A percentile compares a stretch with the other conserved stretches of the same genome.
Evolutionary conservation across 53 echinoderm and acorn worm genomes (phyloP).

Genomic region (Crossaster papposus): DNA sequence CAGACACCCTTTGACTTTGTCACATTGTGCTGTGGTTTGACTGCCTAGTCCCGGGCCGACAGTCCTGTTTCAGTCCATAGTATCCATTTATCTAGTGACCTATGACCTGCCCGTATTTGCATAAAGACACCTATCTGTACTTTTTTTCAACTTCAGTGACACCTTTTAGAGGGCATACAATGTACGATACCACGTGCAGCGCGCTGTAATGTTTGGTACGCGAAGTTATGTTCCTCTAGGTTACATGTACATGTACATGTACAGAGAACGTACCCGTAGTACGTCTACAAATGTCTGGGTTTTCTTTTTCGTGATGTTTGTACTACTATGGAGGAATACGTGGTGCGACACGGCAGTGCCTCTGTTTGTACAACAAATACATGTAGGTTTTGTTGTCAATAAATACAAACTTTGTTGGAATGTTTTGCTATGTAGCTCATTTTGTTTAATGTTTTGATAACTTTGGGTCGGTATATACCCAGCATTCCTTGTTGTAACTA

Average conservation of each 20-base stretch:
- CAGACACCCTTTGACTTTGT: background rate
- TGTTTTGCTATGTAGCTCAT: too few species aligned
- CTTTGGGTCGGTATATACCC: too few species aligned
- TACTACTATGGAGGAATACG: too few species aligned
- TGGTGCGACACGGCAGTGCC: too few species aligned
- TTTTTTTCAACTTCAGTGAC: conserved; percentile 22
- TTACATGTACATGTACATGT: too few species aligned
- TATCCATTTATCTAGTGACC: conserved; percentile 2
- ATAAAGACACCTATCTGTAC: conserved; percentile 6
- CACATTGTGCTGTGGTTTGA: background rate
- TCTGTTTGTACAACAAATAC: too few species aligned
- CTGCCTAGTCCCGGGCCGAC: background rate
- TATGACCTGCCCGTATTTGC: background rate
- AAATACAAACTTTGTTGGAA: too few species aligned
- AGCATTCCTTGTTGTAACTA: too few species aligned
- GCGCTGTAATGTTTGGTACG: background rate
- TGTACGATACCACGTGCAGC: conserved; percentile 29
- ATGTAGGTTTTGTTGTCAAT: too few species aligned
- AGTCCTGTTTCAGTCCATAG: background rate
- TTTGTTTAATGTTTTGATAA: too few species aligned
- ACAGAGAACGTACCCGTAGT: background rate
- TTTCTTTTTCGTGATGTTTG: too few species aligned
- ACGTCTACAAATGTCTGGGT: background rate
- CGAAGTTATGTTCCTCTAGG: too few species aligned
- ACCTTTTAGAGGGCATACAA: conserved; percentile 12